phyloP scores from a whole-genome alignment of 2,888 invertebrate species.

The Lochmaea crataegi region DNA sequence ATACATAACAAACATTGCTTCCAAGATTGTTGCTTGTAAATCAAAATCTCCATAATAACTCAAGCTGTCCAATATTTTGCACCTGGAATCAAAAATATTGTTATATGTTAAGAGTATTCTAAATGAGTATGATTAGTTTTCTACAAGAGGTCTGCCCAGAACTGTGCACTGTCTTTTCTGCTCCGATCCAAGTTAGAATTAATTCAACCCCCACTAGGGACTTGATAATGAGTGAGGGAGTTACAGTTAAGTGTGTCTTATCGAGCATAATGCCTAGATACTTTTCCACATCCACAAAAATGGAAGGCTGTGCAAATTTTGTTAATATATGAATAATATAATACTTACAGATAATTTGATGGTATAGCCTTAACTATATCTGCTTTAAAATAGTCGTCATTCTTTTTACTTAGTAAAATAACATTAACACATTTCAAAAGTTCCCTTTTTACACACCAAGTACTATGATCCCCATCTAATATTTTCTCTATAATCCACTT shows the following conservation, averaged over 20 bases:
- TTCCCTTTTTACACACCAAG: conserved; percentile 42
- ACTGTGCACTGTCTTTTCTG: too few species aligned
- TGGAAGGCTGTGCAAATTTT: too few species aligned
- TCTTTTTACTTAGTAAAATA: conserved; percentile 12
- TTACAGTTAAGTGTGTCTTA: too few species aligned
- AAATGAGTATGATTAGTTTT: too few species aligned
- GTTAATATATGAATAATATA: neutral
- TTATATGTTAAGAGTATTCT: neutral
- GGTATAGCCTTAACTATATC: conserved; percentile 27
- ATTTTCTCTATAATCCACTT: conserved; percentile 38
- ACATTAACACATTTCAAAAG: conserved; percentile 35
- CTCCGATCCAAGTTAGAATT: too few species aligned
- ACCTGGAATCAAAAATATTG: conserved; percentile 29
- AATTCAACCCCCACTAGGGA: too few species aligned
- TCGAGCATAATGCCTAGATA: too few species aligned
- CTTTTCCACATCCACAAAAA: too few species aligned
- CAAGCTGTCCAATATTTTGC: conserved; percentile 38
- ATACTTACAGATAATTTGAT: conserved; percentile 42
- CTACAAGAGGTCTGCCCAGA: too few species aligned
- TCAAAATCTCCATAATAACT: conserved; percentile 41
- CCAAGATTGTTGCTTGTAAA: conserved; percentile 38
- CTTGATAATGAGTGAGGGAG: too few species aligned
- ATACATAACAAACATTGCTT: conserved; percentile 38
- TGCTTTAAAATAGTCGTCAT: conserved; percentile 16
- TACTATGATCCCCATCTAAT: conserved; percentile 31